Conservation (phyloP, 1,140 invertebrate genomes). For the Ceratoteleas bidentatus region DNA sequence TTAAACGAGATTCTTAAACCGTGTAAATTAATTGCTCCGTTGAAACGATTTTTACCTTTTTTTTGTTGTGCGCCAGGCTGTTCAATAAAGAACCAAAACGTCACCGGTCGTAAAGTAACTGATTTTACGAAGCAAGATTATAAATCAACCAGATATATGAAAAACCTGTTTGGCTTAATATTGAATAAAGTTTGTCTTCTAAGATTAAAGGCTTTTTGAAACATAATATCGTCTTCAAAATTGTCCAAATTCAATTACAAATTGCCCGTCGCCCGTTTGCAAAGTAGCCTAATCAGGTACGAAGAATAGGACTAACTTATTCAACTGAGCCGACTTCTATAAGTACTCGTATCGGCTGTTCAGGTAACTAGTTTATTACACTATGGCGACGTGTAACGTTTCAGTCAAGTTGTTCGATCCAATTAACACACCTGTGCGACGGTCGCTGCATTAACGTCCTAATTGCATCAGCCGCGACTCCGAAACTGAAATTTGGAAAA, state of each 20-base stretch:
- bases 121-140: too few species aligned
- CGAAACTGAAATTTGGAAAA: constrained; percentile 3
- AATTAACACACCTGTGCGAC: constrained; percentile 17
- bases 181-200: too few species aligned
- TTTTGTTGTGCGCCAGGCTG: too few species aligned
- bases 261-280: neutral
- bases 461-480: neutral
- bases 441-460: neutral
- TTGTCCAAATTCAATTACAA: neutral
- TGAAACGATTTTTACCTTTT: too few species aligned
- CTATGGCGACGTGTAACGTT: constrained; percentile 14
- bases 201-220: too few species aligned
- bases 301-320: neutral
- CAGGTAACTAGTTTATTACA: constrained; percentile 26
- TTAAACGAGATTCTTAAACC: too few species aligned
- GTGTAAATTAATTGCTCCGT: too few species aligned
- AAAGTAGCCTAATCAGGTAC: neutral
- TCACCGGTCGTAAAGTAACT: too few species aligned
- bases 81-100: too few species aligned
- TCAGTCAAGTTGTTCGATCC: constrained; percentile 16
- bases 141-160: too few species aligned
- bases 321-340: neutral
- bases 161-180: too few species aligned
- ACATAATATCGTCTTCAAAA: too few species aligned
- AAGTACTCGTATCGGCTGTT: neutral